A percentile compares a stretch with the other conserved stretches of the same genome.
These are phyloP conservation scores for Myoxocephalus aenaeus DNA, from an alignment of 2,797 vertebrate genomes.

Conservation along the genomic window DNA sequence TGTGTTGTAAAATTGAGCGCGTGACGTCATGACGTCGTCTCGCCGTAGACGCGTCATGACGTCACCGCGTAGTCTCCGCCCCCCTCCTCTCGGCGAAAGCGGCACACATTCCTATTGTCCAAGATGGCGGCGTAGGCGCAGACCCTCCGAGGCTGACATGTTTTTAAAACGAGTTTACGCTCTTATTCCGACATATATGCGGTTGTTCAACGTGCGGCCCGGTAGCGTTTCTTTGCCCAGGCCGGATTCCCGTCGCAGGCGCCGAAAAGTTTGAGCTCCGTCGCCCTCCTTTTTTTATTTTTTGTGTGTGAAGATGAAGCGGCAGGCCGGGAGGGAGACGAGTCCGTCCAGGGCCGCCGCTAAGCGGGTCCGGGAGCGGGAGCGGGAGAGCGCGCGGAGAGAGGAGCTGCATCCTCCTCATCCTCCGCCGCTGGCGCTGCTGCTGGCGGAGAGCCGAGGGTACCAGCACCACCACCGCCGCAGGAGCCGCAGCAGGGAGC, in stretches of 20 bases:
- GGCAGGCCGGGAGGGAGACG: conserved; percentile 92
- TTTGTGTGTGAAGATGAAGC: conserved; percentile 85
- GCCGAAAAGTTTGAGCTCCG: conserved; percentile 80
- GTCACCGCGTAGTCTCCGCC: conserved; percentile 58
- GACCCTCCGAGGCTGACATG: conserved; percentile 71
- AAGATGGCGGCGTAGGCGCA: conserved; percentile 90
- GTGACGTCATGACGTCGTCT: conserved; percentile 52
- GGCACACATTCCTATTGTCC: conserved; percentile 95
- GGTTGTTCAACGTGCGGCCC: neutral
- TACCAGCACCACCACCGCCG: conserved; percentile 71
- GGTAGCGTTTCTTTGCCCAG: conserved; percentile 4
- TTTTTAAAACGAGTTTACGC: conserved; percentile 71
- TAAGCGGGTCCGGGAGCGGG: conserved; percentile 85
- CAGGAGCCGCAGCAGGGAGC: conserved; percentile 85
- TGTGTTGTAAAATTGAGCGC: neutral
- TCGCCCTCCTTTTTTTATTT: conserved; percentile 19
- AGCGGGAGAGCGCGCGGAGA: conserved; percentile 76
- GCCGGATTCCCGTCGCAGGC: conserved; percentile 61
- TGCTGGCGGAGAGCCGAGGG: conserved; percentile 81
- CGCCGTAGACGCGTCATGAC: conserved; percentile 22
- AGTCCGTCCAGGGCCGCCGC: conserved; percentile 86
- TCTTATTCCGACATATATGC: conserved; percentile 33
- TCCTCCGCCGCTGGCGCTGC: conserved; percentile 79
- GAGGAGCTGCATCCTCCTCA: conserved; percentile 79
- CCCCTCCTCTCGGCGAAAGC: conserved; percentile 74